These are phyloP conservation scores for Miniopterus natalensis DNA, from an alignment of 2,113 vertebrate genomes.

Conservation along the genomic window DNA sequence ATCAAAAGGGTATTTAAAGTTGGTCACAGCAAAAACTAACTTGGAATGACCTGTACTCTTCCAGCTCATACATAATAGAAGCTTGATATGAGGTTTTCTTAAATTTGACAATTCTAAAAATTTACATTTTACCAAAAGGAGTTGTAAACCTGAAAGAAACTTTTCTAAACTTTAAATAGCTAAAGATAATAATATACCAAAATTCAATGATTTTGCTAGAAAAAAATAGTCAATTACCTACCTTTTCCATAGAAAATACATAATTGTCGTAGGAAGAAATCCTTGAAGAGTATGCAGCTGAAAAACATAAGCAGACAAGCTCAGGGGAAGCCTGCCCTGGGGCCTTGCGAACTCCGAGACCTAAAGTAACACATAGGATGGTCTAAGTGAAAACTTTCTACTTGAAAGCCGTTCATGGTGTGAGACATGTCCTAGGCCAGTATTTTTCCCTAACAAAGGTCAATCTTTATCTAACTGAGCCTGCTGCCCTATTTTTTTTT, in stretches of 20 bases:
- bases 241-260: not conserved
- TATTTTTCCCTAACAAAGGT: not conserved
- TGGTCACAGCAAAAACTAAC: not conserved
- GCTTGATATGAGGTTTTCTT: conserved; percentile 37
- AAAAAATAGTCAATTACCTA: conserved; percentile 39
- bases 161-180: conserved; percentile 45
- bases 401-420: not conserved
- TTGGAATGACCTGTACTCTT: conserved; percentile 15
- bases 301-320: not conserved
- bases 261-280: not conserved
- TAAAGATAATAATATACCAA: not conserved
- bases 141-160: not conserved
- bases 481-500: too few relatives aligned
- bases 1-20: not conserved
- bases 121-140: not conserved
- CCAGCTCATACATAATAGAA: not conserved
- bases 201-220: not conserved
- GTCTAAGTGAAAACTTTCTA: not conserved
- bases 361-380: not conserved
- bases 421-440: not conserved
- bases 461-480: not conserved
- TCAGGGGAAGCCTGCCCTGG: not conserved
- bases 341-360: not conserved
- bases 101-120: conserved; percentile 5
- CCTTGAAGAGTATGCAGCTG: not conserved